phyloP scores from a whole-genome alignment of 2,888 invertebrate genomes.

The Macrosiphum euphorbiae region DNA sequence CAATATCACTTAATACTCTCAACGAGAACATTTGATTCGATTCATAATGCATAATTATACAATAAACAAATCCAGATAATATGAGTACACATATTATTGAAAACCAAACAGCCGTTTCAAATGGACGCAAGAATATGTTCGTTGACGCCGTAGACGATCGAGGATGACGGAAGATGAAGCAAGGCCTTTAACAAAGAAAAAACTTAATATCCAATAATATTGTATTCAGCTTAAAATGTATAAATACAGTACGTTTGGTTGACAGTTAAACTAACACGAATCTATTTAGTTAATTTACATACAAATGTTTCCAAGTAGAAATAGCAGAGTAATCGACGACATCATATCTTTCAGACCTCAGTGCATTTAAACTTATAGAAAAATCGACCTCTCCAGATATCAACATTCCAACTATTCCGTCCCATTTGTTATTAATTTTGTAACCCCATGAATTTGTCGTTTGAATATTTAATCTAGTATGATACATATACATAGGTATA shows the following conservation, averaged over 20 bases:
- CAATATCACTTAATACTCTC: conserved; percentile 60
- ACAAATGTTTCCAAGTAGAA: conserved; percentile 32
- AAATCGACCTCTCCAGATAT: conserved; percentile 65
- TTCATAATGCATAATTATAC: conserved; percentile 25
- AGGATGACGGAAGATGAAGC: conserved; percentile 64
- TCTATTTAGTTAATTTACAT: background rate
- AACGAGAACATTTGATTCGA: background rate
- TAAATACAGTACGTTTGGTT: background rate
- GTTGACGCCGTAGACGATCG: conserved; percentile 43
- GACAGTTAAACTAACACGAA: background rate
- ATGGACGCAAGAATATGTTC: conserved; percentile 65
- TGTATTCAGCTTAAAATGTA: background rate
- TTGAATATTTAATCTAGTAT: conserved; percentile 17
- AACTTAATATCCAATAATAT: background rate
- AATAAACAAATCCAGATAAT: conserved; percentile 46
- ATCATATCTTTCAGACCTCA: conserved; percentile 36
- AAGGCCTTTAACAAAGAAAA: conserved; percentile 41
- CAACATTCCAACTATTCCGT: conserved; percentile 63
- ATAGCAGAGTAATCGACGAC: conserved; percentile 22
- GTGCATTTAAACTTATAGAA: conserved; percentile 45
- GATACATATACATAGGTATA: background rate
- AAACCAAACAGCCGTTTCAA: conserved; percentile 63
- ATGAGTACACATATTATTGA: conserved; percentile 43
- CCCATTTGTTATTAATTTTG: conserved; percentile 62
- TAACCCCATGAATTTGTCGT: conserved; percentile 65